Percentiles rank a stretch among this genome's conserved stretches.
Evolutionary conservation across 2,888 invertebrate species (phyloP).

Genomic region (Chirona hameri): DNA sequence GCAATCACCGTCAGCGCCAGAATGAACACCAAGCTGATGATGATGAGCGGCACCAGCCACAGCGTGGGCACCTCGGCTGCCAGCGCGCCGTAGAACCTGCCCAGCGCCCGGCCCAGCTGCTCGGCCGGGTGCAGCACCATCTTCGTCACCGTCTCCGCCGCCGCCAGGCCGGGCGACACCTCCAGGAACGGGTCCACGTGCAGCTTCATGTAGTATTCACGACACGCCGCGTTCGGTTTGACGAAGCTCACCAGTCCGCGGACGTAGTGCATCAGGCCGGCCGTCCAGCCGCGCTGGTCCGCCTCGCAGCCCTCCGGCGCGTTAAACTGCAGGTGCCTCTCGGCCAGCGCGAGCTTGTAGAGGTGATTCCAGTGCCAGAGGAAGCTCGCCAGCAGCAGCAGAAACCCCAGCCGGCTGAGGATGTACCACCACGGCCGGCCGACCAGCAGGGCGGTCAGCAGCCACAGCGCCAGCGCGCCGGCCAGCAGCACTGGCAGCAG

Average conservation of each 20-base stretch:
- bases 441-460: not conserved
- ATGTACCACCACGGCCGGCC: not conserved
- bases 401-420: not conserved
- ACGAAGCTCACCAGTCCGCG: not conserved
- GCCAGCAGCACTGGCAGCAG: not conserved
- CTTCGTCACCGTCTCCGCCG: slow-evolving; percentile 31
- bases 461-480: not conserved
- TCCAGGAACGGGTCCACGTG: slow-evolving; percentile 38
- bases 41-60: not conserved
- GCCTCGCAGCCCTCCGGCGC: not conserved
- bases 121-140: slow-evolving; percentile 36
- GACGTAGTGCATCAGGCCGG: not conserved
- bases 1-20: not conserved
- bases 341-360: not conserved
- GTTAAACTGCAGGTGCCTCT: not conserved
- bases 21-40: not conserved
- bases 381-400: not conserved
- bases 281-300: not conserved
- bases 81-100: slow-evolving; percentile 12
- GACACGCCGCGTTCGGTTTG: not conserved
- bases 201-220: not conserved
- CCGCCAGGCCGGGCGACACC: slow-evolving; percentile 35
- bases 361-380: slow-evolving; percentile 4
- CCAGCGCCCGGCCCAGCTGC: slow-evolving; percentile 30
- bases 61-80: not conserved